Evolutionary conservation across 2,888 invertebrate genomes (phyloP).

Genomic region (Acleris holmiana): DNA sequence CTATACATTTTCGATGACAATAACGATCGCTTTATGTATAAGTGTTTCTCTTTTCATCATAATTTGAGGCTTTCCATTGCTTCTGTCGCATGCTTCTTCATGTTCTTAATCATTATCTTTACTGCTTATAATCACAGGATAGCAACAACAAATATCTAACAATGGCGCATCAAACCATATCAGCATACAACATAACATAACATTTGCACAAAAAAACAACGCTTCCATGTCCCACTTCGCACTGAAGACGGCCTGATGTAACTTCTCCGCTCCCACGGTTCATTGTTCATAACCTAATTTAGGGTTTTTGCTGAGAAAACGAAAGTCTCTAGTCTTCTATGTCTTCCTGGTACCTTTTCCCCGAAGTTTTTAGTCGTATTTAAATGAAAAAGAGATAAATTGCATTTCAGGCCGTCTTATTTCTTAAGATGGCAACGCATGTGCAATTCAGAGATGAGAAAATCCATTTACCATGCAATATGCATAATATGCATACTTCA

Average conservation of each 20-base stretch:
- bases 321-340: constrained; percentile 25
- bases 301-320: constrained; percentile 49
- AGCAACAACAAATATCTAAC: not conserved
- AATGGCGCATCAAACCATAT: constrained; percentile 12
- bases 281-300: constrained; percentile 49
- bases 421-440: no score
- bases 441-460: no score
- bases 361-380: not conserved
- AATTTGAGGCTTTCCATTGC: no score
- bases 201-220: constrained; percentile 9
- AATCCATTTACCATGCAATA: no score
- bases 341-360: constrained; percentile 27
- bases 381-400: not conserved
- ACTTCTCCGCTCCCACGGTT: constrained; percentile 40
- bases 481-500: no score
- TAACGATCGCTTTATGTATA: no score
- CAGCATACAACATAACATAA: not conserved
- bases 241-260: constrained; percentile 27
- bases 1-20: no score
- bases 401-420: no score
- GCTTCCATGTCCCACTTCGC: constrained; percentile 29
- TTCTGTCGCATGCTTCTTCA: no score
- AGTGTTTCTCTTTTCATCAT: no score
- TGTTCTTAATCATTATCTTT: no score
- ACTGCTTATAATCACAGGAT: not conserved